A percentile compares a stretch with the other conserved stretches of the same genome.
phyloP scores from a whole-genome alignment of 2,113 vertebrate genomes.

The Rutilus rutilus region DNA sequence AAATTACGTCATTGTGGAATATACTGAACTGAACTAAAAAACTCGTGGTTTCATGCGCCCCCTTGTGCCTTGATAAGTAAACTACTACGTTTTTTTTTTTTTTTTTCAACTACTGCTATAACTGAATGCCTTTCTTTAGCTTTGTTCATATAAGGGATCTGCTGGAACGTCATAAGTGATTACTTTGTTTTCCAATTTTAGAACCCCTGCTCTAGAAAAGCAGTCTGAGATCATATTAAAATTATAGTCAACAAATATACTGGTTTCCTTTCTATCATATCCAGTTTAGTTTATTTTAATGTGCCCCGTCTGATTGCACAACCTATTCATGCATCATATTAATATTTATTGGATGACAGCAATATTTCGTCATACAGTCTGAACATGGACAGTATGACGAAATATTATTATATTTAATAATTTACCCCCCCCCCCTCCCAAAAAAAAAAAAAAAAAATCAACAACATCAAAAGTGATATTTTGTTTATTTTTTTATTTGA shows the following conservation, averaged over 20 bases:
- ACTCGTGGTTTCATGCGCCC: neutral
- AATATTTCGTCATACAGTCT: neutral
- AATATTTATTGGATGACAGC: neutral
- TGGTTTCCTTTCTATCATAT: neutral
- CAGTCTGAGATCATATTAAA: neutral
- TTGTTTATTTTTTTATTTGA: neutral
- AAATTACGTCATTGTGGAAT: neutral
- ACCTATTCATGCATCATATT: too few species aligned
- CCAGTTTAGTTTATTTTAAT: neutral
- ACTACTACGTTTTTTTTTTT: neutral
- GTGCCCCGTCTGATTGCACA: neutral
- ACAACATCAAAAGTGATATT: neutral
- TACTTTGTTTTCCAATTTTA: too few species aligned
- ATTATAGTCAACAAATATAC: neutral
- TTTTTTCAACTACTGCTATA: neutral
- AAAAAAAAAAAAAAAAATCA: too few species aligned
- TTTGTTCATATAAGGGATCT: too few species aligned
- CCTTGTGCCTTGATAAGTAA: neutral
- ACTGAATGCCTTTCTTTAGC: too few species aligned
- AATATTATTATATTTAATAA: too few species aligned
- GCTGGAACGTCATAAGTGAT: too few species aligned
- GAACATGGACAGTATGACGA: too few species aligned
- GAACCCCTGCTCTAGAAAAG: neutral
- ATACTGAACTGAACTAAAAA: neutral
- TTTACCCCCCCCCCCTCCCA: too few species aligned